phyloP scores from a whole-genome alignment of 2,888 invertebrate genomes.

The Drosophila pegasa region DNA sequence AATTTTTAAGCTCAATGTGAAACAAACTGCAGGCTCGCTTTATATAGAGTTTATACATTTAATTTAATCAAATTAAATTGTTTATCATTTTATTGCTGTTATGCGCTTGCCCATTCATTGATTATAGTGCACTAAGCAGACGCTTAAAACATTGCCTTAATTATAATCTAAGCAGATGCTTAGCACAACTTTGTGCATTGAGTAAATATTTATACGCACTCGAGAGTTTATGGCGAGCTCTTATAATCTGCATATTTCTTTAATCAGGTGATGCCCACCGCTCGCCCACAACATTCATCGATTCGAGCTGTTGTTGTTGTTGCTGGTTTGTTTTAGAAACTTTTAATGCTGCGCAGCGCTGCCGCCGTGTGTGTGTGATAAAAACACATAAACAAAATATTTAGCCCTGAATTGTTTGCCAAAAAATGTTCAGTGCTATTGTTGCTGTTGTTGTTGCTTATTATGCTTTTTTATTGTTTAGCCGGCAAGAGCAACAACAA shows the following conservation, averaged over 20 bases:
- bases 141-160: not conserved
- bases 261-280: constrained; percentile 47
- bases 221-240: constrained; percentile 19
- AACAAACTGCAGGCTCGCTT: too few relatives aligned
- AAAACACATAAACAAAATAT: constrained; percentile 75
- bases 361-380: constrained; percentile 41
- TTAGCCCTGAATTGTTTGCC: constrained; percentile 83
- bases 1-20: too few relatives aligned
- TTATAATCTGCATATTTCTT: constrained; percentile 23
- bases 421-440: constrained; percentile 64
- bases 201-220: constrained; percentile 41
- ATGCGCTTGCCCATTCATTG: not conserved
- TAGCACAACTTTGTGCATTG: constrained; percentile 12
- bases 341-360: constrained; percentile 27
- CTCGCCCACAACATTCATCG: constrained; percentile 22
- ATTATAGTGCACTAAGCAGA: not conserved
- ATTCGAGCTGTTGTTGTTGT: constrained; percentile 14
- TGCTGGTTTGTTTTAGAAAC: constrained; percentile 31
- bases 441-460: constrained; percentile 44
- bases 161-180: not conserved
- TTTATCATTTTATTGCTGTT: too few relatives aligned
- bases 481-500: constrained; percentile 61
- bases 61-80: not conserved
- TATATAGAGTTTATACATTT: too few relatives aligned
- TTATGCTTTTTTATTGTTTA: constrained; percentile 64